Conservation (phyloP, 1,140 invertebrate species). For the Zaprionus africanus region DNA sequence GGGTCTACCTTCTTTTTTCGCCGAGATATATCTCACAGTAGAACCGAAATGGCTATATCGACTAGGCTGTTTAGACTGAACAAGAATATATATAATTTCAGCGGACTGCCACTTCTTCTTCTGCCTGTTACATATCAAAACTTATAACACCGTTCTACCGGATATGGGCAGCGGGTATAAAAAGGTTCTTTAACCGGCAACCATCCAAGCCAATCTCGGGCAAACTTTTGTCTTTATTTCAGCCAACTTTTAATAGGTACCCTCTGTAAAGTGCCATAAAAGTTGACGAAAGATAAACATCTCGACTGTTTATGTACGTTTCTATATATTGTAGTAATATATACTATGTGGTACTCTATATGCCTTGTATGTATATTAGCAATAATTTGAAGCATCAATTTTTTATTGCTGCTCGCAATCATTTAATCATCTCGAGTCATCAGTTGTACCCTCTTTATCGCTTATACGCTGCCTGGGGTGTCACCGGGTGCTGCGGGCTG, state of each 20-base stretch:
- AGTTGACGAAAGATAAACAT: constrained; percentile 35
- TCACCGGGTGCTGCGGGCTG: neutral
- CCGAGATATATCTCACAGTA: no score
- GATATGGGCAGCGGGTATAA: no score
- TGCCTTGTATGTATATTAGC: constrained; percentile 61
- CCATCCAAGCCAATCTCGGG: no score
- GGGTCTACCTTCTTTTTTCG: no score
- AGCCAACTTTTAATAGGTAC: constrained; percentile 3
- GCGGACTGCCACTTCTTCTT: no score
- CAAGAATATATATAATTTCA: no score
- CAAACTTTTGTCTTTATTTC: neutral
- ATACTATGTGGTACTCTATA: constrained; percentile 10
- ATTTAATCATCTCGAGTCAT: constrained; percentile 82
- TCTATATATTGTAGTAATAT: constrained; percentile 10
- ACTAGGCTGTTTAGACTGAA: no score
- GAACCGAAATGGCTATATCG: no score
- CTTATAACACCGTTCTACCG: no score
- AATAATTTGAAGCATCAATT: constrained; percentile 77
- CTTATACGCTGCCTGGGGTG: neutral
- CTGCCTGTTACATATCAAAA: no score
- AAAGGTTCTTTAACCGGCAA: no score
- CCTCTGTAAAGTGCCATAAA: constrained; percentile 31
- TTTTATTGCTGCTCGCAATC: constrained; percentile 77
- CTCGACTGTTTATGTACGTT: constrained; percentile 23
- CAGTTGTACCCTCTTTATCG: constrained; percentile 52